Conservation (phyloP, 2,797 vertebrate genomes). For the Benthosema pterotum region DNA sequence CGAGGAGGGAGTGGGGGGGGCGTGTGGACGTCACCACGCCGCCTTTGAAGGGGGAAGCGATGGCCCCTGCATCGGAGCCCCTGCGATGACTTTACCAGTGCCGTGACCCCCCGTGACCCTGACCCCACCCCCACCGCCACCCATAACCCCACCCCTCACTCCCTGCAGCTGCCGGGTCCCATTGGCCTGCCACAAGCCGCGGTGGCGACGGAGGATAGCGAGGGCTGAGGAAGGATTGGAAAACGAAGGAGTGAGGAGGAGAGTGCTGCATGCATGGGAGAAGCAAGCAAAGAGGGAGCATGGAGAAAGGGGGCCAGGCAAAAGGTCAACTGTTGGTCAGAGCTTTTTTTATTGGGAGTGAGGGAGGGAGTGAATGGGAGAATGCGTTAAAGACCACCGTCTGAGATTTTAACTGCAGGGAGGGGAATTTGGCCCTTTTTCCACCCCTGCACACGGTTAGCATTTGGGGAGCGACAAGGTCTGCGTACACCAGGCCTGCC, state of each 20-base stretch:
- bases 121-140: constrained; percentile 39
- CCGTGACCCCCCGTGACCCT: constrained; percentile 79
- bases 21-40: constrained; percentile 66
- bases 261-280: too few relatives aligned
- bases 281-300: constrained; percentile 32
- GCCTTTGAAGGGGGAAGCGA: constrained; percentile 80
- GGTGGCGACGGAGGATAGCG: constrained; percentile 31
- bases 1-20: constrained; percentile 29
- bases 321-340: constrained; percentile 87
- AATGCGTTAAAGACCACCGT: constrained; percentile 84
- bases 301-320: constrained; percentile 57
- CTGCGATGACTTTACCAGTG: constrained; percentile 85
- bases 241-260: constrained; percentile 43
- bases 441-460: constrained; percentile 63
- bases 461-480: constrained; percentile 35
- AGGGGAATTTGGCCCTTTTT: constrained; percentile 74
- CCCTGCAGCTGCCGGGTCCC: constrained; percentile 75
- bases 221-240: constrained; percentile 35
- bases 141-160: constrained; percentile 43
- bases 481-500: constrained; percentile 25
- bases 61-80: constrained; percentile 72
- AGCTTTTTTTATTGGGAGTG: constrained; percentile 83
- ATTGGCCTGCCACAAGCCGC: constrained; percentile 65
- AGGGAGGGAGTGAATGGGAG: constrained; percentile 72
- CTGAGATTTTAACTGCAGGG: constrained; percentile 85